Evolutionary conservation across 2,113 vertebrate genomes (phyloP).

Genomic region (Megalops atlanticus): DNA sequence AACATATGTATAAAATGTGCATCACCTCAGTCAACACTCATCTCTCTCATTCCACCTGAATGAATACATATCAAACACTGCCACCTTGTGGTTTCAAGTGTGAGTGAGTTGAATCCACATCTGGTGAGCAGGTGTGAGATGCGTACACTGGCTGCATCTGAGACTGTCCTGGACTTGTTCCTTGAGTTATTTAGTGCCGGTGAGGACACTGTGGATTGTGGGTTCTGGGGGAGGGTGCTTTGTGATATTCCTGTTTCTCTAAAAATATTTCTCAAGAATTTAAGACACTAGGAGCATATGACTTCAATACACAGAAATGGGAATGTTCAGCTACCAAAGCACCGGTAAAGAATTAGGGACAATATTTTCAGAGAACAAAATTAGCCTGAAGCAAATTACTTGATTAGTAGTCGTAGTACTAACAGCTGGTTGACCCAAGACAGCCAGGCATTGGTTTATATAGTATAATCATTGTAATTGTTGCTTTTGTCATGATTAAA

Average conservation of each 20-base stretch:
- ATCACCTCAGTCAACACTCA: too few relatives aligned
- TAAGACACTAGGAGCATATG: background rate
- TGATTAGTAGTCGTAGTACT: background rate
- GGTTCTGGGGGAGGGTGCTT: background rate
- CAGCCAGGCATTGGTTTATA: background rate
- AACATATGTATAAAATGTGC: too few relatives aligned
- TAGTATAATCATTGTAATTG: too few relatives aligned
- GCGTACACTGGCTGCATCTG: conserved; percentile 21
- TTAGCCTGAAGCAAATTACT: background rate
- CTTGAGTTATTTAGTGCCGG: conserved; percentile 40
- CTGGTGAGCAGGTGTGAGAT: conserved; percentile 33
- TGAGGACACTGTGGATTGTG: conserved; percentile 11
- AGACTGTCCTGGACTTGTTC: conserved; percentile 40
- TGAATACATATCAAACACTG: conserved; percentile 7
- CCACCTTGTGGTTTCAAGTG: conserved; percentile 13
- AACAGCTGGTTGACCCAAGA: background rate
- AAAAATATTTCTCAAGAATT: background rate
- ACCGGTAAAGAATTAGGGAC: background rate
- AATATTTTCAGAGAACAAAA: background rate
- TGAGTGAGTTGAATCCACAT: background rate
- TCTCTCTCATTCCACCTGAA: too few relatives aligned
- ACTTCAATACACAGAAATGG: background rate
- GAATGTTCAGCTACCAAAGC: background rate
- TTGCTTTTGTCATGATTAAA: too few relatives aligned
- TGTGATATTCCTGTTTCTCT: conserved; percentile 8